Evolutionary conservation across 2,797 vertebrate species (phyloP), one percentile per base, ranked within the genome.

Genomic region (Myoxocephalus aenaeus): DNA sequence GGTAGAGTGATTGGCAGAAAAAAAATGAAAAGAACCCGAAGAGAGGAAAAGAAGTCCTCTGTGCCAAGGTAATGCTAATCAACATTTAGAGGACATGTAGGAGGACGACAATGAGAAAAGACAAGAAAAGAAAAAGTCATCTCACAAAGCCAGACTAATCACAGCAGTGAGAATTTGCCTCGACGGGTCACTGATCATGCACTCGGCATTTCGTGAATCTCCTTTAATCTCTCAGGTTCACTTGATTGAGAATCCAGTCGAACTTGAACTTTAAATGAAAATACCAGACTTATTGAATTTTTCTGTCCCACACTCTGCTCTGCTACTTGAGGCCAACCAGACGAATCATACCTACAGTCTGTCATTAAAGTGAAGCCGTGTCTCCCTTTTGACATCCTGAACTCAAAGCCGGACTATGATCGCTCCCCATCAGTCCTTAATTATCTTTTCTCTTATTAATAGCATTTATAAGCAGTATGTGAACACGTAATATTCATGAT

Each of bases 241-340:
- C 71, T 74, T 80, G 71, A 86, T 79, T 73, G 73, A 90, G 82
- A 88, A 81, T 84, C 77, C 78, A 69, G 76, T 87, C 82, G 17
- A 73, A 85, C 74, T 82, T 92, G 87, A 93, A 93, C 87, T 92
- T 91, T 90, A 87, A 85, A 88, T 86, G 79, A 80, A 91, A 93
- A 89, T 82, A 81, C 70, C 85, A 88, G 38, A 81, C 67, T 56
- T 72, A 76, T 53, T 81, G 42, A 82, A 59, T 61, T 66, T 13
- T 18, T 58, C 7, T 27, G 17, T 36, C 59, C 56, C 25, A 14
- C 11, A 42, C 48, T 48, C 27, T 14, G 65, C 9, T 51, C 17
- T 22, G 44, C 68, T 42, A 3, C 67, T 74, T 48, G 32, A 72
- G 32, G 75, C 14, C 2, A 9, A 48, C 51, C 40, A n/a, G 15